These are phyloP conservation scores for Globodera rostochiensis DNA, from an alignment of 1,140 invertebrate genomes.

Conservation along the genomic window DNA sequence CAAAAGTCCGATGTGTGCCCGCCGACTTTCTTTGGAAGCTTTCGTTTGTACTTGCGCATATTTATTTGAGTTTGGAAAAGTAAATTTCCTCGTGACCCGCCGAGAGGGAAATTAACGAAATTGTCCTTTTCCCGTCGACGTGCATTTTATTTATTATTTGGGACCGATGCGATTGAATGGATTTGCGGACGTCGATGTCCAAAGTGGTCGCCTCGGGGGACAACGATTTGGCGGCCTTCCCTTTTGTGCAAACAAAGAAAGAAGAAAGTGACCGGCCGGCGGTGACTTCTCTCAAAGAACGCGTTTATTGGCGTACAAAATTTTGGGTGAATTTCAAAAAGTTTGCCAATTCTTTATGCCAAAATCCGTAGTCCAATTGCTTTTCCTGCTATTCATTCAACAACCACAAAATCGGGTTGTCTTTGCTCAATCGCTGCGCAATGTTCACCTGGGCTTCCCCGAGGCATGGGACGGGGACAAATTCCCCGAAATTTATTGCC, in stretches of 20 bases:
- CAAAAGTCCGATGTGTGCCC: no score
- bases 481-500: constrained; percentile 59
- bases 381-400: constrained; percentile 17
- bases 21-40: no score
- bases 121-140: background rate
- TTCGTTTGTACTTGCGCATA: no score
- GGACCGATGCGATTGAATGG: background rate
- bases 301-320: no score
- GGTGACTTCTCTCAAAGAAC: background rate
- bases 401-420: background rate
- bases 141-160: background rate
- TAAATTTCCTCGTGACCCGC: background rate
- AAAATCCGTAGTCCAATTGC: constrained; percentile 4
- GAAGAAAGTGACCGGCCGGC: no score
- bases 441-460: constrained; percentile 62
- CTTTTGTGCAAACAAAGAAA: background rate
- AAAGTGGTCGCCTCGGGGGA: constrained; percentile 4
- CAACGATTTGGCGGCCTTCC: background rate
- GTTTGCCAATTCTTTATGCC: background rate
- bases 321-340: no score
- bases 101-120: background rate
- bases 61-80: background rate
- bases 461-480: constrained; percentile 65
- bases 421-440: constrained; percentile 44
- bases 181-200: background rate